Evolutionary conservation across 2,888 invertebrate species (phyloP), one percentile per base, ranked within the genome.

Genomic region (Cloeon dipterum): DNA sequence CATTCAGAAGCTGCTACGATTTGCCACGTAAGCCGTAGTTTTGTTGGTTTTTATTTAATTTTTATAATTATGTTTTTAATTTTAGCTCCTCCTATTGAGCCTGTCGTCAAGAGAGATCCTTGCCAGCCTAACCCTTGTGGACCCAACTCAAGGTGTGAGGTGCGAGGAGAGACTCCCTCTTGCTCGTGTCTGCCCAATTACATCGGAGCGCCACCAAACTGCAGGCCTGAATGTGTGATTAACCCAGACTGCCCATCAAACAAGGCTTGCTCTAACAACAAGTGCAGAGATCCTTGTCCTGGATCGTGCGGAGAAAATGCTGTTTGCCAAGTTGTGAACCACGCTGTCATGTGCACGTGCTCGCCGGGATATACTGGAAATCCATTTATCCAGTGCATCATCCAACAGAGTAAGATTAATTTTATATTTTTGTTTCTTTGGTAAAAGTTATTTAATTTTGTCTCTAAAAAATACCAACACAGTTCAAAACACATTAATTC

Each of bases 261-360:
- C 45, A 70, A 72, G 53, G 77, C 81, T 18, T 85, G 85, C 50
- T 66, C 81, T 37, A 77, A 76, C 51, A 73, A 75, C 44, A 77
- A 73, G 58, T 85, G 83, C 51, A 63, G 65, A 43, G 77, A 83
- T 59, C 82, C 82, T 7, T 85, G 83, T 46, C 75, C 77, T 29
- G 79, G 76, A 26, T 74, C 75, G 20, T 83, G 83, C 53, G 82
- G 82, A 29, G 60, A 72, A 11, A 74, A 77, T 50, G 75, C 82
- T 4, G 77, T 78, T 47, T 85, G 83, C 49, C 64, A 70, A 36
- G 72, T 83, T 17, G 72, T 81, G 5, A 74, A 74, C 43, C 79
- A 83, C 48, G 73, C 75, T 2, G 81, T 82, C 1, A 74, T 77
- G 2, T 86, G 86, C 49, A 73, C 69, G 5, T 89, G 88, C 50